phyloP scores from a whole-genome alignment of 1,140 invertebrate species.

The Lucilia sericata region DNA sequence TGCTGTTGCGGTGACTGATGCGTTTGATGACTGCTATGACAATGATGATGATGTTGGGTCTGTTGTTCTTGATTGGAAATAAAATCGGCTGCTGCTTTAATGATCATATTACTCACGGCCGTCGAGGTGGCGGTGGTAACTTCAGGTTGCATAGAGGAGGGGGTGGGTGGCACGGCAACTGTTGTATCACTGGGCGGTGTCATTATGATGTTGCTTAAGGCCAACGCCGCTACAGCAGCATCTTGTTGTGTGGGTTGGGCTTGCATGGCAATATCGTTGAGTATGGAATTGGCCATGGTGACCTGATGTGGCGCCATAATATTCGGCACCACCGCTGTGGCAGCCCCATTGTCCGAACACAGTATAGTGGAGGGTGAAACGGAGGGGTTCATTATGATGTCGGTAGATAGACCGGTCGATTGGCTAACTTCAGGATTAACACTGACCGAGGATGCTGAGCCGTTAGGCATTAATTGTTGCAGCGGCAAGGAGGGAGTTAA shows the following conservation, averaged over 20 bases:
- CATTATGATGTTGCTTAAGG: conserved; percentile 66
- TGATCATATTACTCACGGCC: conserved; percentile 76
- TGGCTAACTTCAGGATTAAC: not conserved
- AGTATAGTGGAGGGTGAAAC: conserved; percentile 72
- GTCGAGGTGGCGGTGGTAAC: conserved; percentile 71
- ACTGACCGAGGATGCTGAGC: not conserved
- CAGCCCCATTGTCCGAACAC: conserved; percentile 62
- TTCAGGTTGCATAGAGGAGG: conserved; percentile 55
- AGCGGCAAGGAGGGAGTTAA: conserved; percentile 58
- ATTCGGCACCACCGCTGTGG: conserved; percentile 71
- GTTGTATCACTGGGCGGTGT: conserved; percentile 58
- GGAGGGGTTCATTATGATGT: conserved; percentile 74
- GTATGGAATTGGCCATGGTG: conserved; percentile 65
- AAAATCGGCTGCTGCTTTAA: conserved; percentile 75
- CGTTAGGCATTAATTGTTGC: conserved; percentile 51
- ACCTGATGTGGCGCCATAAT: conserved; percentile 64
- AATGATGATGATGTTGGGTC: conserved; percentile 57
- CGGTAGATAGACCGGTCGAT: conserved; percentile 69
- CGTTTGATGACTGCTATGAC: not conserved
- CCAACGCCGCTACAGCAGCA: conserved; percentile 60
- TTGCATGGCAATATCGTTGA: conserved; percentile 66
- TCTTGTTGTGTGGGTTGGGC: conserved; percentile 64
- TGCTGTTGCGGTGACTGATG: conserved; percentile 31
- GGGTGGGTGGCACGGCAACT: conserved; percentile 66
- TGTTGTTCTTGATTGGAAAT: conserved; percentile 70